Conservation (phyloP, 2,113 vertebrate species). For the Rhinopomastus cyanomelas region DNA sequence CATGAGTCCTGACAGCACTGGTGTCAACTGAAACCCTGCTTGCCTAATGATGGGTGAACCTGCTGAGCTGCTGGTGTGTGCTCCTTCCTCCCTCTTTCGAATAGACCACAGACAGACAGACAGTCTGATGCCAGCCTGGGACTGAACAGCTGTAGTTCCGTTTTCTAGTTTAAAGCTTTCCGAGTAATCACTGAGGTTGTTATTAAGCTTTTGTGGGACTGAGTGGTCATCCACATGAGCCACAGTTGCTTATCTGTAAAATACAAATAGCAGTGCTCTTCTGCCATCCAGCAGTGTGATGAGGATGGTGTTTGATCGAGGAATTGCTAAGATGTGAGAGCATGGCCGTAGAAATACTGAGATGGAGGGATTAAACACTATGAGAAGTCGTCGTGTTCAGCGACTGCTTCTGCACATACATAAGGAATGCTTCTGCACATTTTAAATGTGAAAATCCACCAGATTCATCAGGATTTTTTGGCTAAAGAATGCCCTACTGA, state of each 20-base stretch:
- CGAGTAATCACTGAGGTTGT: background rate
- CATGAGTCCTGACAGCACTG: background rate
- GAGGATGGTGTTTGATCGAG: background rate
- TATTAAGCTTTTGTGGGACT: background rate
- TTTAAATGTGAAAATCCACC: background rate
- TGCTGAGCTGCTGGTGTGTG: background rate
- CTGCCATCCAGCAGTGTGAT: background rate
- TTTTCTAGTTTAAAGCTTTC: background rate
- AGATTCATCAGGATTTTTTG: background rate
- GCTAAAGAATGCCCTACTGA: background rate
- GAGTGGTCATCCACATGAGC: background rate
- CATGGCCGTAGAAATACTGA: background rate
- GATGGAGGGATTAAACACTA: background rate
- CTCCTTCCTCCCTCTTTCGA: background rate
- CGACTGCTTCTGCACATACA: background rate
- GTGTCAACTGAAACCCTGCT: background rate
- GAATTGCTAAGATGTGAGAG: background rate
- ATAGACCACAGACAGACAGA: background rate
- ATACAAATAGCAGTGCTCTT: background rate
- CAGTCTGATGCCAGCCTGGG: background rate
- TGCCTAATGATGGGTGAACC: background rate
- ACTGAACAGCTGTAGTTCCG: background rate
- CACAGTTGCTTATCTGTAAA: background rate
- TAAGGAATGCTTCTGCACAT: fast-evolving
- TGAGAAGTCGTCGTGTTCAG: background rate